Conservation (phyloP, 2,888 invertebrate species). For the Brachyptera risi region DNA sequence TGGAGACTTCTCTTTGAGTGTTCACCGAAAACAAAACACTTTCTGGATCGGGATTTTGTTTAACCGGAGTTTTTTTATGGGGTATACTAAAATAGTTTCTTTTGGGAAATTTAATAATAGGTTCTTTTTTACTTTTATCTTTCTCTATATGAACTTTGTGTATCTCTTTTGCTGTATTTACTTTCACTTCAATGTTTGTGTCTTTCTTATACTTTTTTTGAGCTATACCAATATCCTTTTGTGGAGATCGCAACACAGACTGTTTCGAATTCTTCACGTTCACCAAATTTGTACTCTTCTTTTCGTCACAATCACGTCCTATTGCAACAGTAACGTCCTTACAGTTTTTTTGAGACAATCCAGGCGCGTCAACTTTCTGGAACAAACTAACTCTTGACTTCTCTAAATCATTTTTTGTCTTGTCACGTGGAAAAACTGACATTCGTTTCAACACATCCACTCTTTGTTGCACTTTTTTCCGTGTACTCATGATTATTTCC, state of each 20-base stretch:
- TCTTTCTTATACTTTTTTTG: slow-evolving; percentile 14
- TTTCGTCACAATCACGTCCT: background rate
- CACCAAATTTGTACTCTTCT: no score
- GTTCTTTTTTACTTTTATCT: no score
- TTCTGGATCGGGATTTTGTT: no score
- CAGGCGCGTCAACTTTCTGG: background rate
- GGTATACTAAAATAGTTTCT: slow-evolving; percentile 5
- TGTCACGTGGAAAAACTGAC: slow-evolving; percentile 36
- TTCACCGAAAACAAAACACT: no score
- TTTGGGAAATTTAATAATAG: background rate
- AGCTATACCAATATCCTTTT: slow-evolving; percentile 1
- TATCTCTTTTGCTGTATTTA: background rate
- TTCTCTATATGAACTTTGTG: background rate
- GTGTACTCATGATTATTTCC: background rate
- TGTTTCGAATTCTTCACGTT: background rate
- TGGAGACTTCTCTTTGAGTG: no score
- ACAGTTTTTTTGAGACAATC: background rate
- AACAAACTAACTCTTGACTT: slow-evolving; percentile 32
- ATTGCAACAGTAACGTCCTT: background rate
- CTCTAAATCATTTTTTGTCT: slow-evolving; percentile 33
- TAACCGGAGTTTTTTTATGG: background rate
- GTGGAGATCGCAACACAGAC: background rate
- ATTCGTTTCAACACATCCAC: slow-evolving; percentile 39
- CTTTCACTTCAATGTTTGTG: background rate
- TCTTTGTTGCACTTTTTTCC: slow-evolving; percentile 20